phyloP scores from a whole-genome alignment of 2,888 invertebrate genomes.

The Ochropleura plecta region DNA sequence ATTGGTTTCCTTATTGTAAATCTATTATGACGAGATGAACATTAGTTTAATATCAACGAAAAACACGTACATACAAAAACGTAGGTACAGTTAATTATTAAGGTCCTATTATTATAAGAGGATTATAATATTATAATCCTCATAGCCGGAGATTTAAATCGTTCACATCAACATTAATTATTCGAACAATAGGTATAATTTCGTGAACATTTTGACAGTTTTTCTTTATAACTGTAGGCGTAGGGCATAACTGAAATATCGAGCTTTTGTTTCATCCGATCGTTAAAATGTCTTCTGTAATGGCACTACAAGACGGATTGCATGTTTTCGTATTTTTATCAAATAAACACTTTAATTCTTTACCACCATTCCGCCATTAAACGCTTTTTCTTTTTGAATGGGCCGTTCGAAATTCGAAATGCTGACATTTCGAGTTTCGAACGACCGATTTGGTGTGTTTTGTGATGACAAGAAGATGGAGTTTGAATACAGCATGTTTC shows the following conservation, averaged over 20 bases:
- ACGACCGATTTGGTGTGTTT: not conserved
- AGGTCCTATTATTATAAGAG: not conserved
- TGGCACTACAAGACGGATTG: conserved; percentile 45
- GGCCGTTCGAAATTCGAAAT: conserved; percentile 16
- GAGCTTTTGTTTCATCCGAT: conserved; percentile 53
- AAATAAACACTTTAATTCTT: conserved; percentile 56
- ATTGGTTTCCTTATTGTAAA: too few species aligned
- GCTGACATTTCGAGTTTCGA: not conserved
- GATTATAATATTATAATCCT: too few species aligned
- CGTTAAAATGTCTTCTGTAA: conserved; percentile 61
- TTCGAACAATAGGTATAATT: conserved; percentile 67
- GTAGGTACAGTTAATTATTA: too few species aligned
- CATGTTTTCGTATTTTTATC: conserved; percentile 56
- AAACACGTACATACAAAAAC: too few species aligned
- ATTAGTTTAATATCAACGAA: too few species aligned
- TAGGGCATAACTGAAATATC: conserved; percentile 55
- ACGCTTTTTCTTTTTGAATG: conserved; percentile 32
- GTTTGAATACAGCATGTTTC: not conserved
- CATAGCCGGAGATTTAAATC: not conserved
- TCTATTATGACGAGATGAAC: too few species aligned
- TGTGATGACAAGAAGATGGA: conserved; percentile 8
- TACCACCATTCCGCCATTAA: conserved; percentile 13
- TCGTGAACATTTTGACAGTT: conserved; percentile 68
- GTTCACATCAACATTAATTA: conserved; percentile 19
- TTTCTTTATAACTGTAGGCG: conserved; percentile 64